Evolutionary conservation across 2,113 vertebrate species (phyloP).

Genomic region (Phalacrocorax brasilianus): DNA sequence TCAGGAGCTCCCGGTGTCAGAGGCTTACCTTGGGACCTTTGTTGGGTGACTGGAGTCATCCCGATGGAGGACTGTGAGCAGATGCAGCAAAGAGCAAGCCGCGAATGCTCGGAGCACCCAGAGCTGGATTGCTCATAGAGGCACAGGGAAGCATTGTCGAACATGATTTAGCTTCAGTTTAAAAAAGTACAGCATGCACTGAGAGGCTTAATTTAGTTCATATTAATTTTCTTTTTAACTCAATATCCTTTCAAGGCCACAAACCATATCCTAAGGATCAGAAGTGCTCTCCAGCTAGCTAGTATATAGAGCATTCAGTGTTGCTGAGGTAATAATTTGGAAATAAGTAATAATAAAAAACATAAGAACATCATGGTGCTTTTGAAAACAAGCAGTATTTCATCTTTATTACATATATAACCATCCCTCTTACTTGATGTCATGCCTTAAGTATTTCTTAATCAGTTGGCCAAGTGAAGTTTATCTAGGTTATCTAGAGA

Average conservation of each 20-base stretch:
- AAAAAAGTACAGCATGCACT: not conserved
- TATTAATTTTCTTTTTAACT: conserved; percentile 48
- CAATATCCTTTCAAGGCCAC: conserved; percentile 37
- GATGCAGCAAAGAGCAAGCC: not conserved
- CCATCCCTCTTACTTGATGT: not conserved
- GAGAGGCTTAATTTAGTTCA: conserved; percentile 18
- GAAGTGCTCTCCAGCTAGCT: conserved; percentile 8
- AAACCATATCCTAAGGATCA: not conserved
- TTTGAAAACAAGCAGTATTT: conserved; percentile 49
- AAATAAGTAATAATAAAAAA: conserved; percentile 44
- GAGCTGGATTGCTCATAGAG: not conserved
- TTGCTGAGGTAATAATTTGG: conserved; percentile 27
- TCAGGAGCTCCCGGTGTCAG: not conserved
- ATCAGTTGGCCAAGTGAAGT: conserved; percentile 1
- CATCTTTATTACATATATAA: conserved; percentile 25
- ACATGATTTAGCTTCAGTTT: not conserved
- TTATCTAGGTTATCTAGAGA: not conserved
- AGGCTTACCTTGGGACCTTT: not conserved
- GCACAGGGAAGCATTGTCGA: not conserved
- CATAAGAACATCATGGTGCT: not conserved
- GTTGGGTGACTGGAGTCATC: not conserved
- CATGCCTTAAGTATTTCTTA: conserved; percentile 20
- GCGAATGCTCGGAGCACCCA: not conserved
- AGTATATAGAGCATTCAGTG: not conserved
- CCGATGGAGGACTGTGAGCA: not conserved